Evolutionary conservation across 2,888 invertebrate genomes (phyloP), one percentile per base, ranked within the genome.

Genomic region (Ditylenchus weischeri): DNA sequence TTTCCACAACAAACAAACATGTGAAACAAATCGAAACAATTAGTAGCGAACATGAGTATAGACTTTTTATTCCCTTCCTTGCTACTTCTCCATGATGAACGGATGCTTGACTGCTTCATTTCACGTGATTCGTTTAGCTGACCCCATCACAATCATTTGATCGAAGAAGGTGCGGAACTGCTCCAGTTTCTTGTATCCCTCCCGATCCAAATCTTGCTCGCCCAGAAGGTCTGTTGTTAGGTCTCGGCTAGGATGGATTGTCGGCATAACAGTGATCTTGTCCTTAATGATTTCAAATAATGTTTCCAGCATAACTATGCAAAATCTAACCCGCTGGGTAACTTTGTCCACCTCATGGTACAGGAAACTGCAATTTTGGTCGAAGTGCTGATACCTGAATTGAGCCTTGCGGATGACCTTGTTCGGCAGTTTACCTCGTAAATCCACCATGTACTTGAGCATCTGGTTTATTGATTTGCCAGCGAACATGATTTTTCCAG

Each of bases 91-190:
- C 86, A 91, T 91, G 83, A 96, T 93, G 74, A 81, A 98, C 8
- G 94, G 93, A 86, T 99, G 96, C 68, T 94, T 94, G 62, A 98
- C 88, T 15, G 96, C 93, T 83, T 95, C 92, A 85, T 95, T 95
- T 50, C 98, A 96, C 38, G 90, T 91, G 85, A 96, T 95, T 83
- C 98, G 88, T 85, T 91, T 92, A 86, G 84, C 64, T 0, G 98
- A 96, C 87, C 99, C 98, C 86, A 99, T 94, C 61, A 94, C 93
- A 81, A 96, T 87, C 95, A 99, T 95, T 86, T 92, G 92, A 84
- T 96, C 96, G 82, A 98, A 87, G 76, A 96, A 87, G 86, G 94
- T 93, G 89, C n/a, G 92, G 90, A 76, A 93, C 21, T 73, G 68
- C 4, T 69, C 72, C 15, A 75, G 50, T 38, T 65, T 68, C 60